Percentiles rank a stretch among this genome's conserved stretches.
phyloP scores from a whole-genome alignment of 1,140 invertebrate genomes.

The Piezodorus guildinii region DNA sequence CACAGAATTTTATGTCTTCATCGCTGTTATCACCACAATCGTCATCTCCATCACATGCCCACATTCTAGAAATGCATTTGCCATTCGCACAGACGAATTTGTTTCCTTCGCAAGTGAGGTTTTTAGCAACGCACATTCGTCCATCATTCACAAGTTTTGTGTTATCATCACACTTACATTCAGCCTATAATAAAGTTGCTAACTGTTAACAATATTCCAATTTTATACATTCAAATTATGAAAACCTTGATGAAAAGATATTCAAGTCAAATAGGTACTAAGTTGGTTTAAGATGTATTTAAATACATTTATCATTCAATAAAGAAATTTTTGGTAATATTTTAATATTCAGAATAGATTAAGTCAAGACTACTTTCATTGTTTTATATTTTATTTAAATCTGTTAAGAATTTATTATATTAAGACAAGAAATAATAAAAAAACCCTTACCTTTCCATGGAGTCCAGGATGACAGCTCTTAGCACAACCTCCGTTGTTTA shows the following conservation, averaged over 20 bases:
- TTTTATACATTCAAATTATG: too few species aligned
- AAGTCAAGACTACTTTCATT: too few species aligned
- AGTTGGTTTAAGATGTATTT: too few species aligned
- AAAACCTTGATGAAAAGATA: too few species aligned
- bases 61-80: constrained; percentile 88
- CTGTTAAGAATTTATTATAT: too few species aligned
- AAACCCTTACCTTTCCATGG: constrained; percentile 53
- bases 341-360: too few species aligned
- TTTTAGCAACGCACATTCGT: constrained; percentile 78
- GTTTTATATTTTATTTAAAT: too few species aligned
- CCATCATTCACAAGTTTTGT: constrained; percentile 85
- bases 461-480: constrained; percentile 84
- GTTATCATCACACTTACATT: constrained; percentile 77
- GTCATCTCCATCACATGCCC: constrained; percentile 88
- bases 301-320: too few species aligned
- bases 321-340: too few species aligned
- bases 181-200: constrained; percentile 36
- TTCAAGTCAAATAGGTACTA: too few species aligned
- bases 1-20: constrained; percentile 84
- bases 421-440: neutral
- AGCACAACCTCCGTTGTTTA: constrained; percentile 92
- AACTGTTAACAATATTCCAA: too few species aligned
- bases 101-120: constrained; percentile 72
- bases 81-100: constrained; percentile 92
- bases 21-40: constrained; percentile 91